Evolutionary conservation across 2,797 vertebrate species (phyloP), one percentile per base, ranked within the genome.

Genomic region (Myiotriccus ornatus): DNA sequence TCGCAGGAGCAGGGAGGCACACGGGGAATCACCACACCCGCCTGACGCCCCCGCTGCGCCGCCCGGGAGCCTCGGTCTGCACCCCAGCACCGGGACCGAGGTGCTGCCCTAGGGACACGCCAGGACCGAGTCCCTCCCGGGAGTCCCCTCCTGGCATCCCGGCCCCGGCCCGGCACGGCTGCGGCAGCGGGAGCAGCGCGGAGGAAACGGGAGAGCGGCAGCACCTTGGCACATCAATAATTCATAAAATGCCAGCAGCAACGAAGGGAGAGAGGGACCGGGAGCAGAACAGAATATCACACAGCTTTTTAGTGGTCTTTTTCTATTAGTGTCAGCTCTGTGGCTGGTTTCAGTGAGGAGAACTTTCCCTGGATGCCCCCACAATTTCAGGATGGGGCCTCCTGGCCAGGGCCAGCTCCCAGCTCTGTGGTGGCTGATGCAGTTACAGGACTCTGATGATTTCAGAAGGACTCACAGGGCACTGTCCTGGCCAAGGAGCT

Each of bases 171-270:
- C 1, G 0, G 44, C 4, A 1, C 0, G 9, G 41, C 84, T 24
- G 80, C 9, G 3, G 84, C 84, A 65, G 81, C 3, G 6, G 76
- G 76, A 77, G 70, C 63, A 44, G 90, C 90, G 76, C 49, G 24
- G 95, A 97, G 98, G 97, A 96, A 97, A 92, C 86, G 30, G 95
- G 96, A 96, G 97, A 98, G 93, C 97, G 44, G 97, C 98, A 97
- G 98, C 98, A 98, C 98, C 98, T 89, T 87, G 95, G 92, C 92
- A 62, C 97, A 98, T 99, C 97, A 99, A 99, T 99, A 98, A 99
- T 99, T 98, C 96, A 99, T 98, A 95, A 63, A 97, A 96, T 92
- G 98, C 99, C 99, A 98, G 98, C 95, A 99, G 99, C 99, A 98
- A 98, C 98, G 98, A 98, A 98, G 98, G 98, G 97, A 98, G 92